Evolutionary conservation across 2,113 vertebrate genomes (phyloP).

Genomic region (Piprites chloris): DNA sequence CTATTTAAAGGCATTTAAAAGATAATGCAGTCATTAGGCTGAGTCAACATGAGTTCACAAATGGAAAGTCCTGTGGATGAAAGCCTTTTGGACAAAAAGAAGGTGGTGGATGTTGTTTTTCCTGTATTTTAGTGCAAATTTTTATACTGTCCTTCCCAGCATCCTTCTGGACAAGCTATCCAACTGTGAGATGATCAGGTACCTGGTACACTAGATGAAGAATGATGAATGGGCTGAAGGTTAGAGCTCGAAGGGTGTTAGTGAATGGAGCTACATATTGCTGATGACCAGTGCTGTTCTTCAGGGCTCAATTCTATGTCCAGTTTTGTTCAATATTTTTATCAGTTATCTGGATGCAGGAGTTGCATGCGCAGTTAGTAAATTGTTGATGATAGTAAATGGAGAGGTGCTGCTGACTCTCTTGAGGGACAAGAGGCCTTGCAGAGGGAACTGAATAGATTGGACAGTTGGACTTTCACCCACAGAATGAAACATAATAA

Average conservation of each 20-base stretch:
- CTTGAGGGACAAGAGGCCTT: background rate
- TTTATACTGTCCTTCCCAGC: background rate
- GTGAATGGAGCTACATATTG: background rate
- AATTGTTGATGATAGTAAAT: background rate
- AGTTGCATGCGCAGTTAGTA: background rate
- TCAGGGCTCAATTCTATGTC: background rate
- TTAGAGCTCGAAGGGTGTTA: background rate
- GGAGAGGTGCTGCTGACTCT: background rate
- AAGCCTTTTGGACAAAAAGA: background rate
- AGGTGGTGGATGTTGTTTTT: background rate
- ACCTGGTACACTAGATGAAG: background rate
- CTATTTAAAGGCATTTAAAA: background rate
- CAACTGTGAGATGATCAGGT: background rate
- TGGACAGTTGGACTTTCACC: background rate
- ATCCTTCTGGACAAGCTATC: background rate
- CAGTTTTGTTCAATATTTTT: background rate
- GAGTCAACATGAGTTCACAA: background rate
- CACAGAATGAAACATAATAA: background rate
- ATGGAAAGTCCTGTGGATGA: background rate
- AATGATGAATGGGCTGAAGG: background rate
- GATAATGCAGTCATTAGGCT: background rate
- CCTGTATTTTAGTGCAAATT: background rate
- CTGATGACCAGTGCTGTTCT: background rate
- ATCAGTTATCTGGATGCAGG: background rate
- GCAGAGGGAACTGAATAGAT: too few relatives aligned